Evolutionary conservation across 2,113 vertebrate genomes (phyloP).

Genomic region (Dryoscopus gambensis): DNA sequence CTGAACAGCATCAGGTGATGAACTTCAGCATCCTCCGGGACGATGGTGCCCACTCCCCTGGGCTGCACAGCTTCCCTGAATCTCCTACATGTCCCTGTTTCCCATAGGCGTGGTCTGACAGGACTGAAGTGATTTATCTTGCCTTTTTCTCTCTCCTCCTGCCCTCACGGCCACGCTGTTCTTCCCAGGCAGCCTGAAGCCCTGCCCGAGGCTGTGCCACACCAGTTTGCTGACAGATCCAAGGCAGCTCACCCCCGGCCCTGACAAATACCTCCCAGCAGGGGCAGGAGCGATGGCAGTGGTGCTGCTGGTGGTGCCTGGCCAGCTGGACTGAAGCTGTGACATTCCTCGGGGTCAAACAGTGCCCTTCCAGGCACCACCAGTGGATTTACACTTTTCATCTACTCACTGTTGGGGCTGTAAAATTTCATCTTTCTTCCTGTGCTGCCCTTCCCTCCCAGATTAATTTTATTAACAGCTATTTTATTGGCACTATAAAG

Average conservation of each 20-base stretch:
- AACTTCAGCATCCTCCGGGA: accelerated
- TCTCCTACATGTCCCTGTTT: accelerated
- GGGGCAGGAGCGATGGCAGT: background rate
- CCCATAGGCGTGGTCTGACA: accelerated
- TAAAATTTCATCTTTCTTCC: background rate
- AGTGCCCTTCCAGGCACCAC: background rate
- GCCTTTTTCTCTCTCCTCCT: background rate
- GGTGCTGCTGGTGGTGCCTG: background rate
- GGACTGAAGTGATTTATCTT: background rate
- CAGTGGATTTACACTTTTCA: background rate
- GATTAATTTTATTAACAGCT: constrained; percentile 4
- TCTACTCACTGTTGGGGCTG: background rate
- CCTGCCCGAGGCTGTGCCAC: background rate
- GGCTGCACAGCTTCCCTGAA: background rate
- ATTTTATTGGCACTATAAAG: background rate
- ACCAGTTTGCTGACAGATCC: background rate
- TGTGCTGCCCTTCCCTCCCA: background rate
- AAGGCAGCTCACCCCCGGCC: background rate
- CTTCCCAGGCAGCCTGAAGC: background rate
- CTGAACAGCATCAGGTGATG: background rate
- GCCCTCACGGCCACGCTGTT: accelerated
- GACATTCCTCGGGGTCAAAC: background rate
- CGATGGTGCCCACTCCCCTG: background rate
- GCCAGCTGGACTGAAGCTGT: background rate
- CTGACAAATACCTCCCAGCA: background rate